A percentile compares a stretch with the other conserved stretches of the same genome.
These are phyloP conservation scores for Thunnus albacares DNA, from an alignment of 2,797 vertebrate species.

Conservation along the genomic window DNA sequence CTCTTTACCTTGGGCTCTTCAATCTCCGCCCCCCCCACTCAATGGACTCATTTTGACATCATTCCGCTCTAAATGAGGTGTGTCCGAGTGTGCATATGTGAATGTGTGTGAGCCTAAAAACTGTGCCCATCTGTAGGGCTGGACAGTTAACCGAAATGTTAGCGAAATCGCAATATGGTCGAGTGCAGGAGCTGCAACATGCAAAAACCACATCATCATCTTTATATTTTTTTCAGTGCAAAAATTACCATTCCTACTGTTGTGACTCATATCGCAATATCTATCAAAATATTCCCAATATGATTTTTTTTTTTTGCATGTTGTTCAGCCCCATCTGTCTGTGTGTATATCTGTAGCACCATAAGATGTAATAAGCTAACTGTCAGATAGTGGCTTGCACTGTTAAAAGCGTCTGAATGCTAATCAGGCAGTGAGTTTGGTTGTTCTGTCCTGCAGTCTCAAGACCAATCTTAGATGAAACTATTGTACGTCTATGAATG, in stretches of 20 bases:
- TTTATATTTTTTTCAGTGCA: too few relatives aligned
- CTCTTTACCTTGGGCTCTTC: constrained; percentile 78
- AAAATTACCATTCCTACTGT: too few relatives aligned
- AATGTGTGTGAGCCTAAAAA: background rate
- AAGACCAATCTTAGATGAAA: constrained; percentile 44
- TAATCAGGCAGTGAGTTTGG: constrained; percentile 56
- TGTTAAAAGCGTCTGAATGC: constrained; percentile 59
- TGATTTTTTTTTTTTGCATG: too few relatives aligned
- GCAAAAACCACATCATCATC: too few relatives aligned
- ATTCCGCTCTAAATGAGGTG: constrained; percentile 72
- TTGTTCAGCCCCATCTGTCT: background rate
- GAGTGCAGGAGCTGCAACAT: too few relatives aligned
- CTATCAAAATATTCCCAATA: too few relatives aligned
- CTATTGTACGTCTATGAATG: constrained; percentile 40
- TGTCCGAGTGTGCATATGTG: constrained; percentile 28
- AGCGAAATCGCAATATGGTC: too few relatives aligned
- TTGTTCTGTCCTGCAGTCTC: constrained; percentile 43
- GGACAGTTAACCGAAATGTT: too few relatives aligned
- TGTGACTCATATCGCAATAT: too few relatives aligned
- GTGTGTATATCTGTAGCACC: constrained; percentile 21
- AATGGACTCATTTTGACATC: constrained; percentile 70
- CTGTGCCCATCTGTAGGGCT: background rate
- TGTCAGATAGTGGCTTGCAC: constrained; percentile 51
- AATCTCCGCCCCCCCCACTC: constrained; percentile 70
- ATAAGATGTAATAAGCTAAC: constrained; percentile 53